These are phyloP conservation scores for Erethizon dorsatum DNA, from an alignment of 2,797 vertebrate genomes.

Conservation along the genomic window DNA sequence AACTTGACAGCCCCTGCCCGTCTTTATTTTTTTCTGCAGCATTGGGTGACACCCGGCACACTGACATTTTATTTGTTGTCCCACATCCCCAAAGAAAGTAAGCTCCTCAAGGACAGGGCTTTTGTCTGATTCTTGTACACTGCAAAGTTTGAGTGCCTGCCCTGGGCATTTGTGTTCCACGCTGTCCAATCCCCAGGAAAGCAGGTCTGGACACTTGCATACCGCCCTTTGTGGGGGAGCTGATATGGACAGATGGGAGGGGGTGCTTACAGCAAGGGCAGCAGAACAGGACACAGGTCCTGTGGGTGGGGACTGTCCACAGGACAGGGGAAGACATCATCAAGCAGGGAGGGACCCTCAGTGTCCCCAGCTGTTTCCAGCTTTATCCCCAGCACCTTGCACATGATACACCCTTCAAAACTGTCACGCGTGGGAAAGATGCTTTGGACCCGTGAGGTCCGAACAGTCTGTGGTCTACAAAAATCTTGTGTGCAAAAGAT, in stretches of 20 bases:
- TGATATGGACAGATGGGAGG: background rate
- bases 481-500: accelerated
- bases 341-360: background rate
- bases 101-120: background rate
- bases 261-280: background rate
- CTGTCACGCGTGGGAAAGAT: accelerated
- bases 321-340: background rate
- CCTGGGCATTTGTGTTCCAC: background rate
- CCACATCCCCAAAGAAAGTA: background rate
- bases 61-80: background rate
- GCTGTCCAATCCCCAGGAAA: background rate
- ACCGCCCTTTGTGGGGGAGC: no score
- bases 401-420: background rate
- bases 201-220: background rate
- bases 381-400: background rate
- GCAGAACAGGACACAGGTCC: background rate
- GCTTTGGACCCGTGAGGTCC: background rate
- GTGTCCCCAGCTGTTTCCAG: background rate
- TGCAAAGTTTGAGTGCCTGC: background rate
- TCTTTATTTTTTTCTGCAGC: background rate
- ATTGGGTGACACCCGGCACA: background rate
- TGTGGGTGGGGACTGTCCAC: background rate
- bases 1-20: no score
- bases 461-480: accelerated
- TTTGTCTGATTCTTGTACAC: background rate